Conservation (phyloP, 2,797 vertebrate genomes). For the Balearica regulorum region DNA sequence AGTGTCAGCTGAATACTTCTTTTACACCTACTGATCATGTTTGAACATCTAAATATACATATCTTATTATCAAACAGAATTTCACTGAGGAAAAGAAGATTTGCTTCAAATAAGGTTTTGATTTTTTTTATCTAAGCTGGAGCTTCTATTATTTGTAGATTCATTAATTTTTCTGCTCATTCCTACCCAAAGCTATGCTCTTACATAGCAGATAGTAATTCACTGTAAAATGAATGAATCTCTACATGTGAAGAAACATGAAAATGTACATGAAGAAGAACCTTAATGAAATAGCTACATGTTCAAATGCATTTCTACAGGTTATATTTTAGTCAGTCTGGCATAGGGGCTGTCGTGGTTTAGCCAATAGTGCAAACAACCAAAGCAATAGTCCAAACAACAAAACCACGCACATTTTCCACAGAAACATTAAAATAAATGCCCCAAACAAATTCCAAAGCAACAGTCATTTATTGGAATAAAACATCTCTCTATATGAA, state of each 20-base stretch:
- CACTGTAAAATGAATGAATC: neutral
- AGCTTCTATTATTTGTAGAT: neutral
- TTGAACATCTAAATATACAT: neutral
- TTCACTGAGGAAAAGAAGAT: neutral
- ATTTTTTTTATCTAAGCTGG: neutral
- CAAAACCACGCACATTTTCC: neutral
- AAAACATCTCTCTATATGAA: neutral
- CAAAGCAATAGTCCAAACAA: neutral
- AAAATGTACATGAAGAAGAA: neutral
- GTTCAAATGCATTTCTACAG: neutral
- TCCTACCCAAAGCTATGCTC: neutral
- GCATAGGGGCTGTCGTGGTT: neutral
- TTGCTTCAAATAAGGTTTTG: neutral
- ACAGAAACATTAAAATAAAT: neutral
- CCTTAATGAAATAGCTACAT: neutral
- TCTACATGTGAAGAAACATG: neutral
- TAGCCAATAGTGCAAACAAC: no score
- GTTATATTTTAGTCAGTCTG: neutral
- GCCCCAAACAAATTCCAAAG: neutral
- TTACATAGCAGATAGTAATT: neutral
- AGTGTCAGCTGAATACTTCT: neutral
- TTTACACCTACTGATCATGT: neutral
- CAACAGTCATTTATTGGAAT: neutral
- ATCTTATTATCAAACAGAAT: neutral
- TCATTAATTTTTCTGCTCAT: neutral